Percentiles rank a stretch among this genome's conserved stretches.
These are phyloP conservation scores for Larimichthys crocea DNA, from an alignment of 2,113 vertebrate genomes.

Conservation along the genomic window DNA sequence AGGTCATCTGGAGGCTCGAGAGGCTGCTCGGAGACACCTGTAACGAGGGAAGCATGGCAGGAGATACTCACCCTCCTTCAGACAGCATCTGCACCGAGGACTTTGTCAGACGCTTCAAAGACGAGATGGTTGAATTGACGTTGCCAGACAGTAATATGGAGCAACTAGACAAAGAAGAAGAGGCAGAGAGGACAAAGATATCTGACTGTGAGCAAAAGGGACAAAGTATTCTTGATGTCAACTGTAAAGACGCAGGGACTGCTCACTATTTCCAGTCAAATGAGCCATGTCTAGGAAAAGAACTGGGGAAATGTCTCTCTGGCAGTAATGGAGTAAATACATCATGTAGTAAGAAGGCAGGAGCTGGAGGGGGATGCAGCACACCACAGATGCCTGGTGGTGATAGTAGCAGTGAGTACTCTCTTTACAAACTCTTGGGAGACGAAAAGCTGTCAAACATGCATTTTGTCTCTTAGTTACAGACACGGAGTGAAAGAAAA, in stretches of 20 bases:
- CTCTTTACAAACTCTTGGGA: neutral
- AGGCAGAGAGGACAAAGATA: conserved; percentile 2
- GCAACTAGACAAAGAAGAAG: conserved; percentile 24
- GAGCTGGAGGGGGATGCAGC: conserved; percentile 19
- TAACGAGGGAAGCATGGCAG: conserved; percentile 10
- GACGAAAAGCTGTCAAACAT: conserved; percentile 11
- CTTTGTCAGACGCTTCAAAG: conserved; percentile 78
- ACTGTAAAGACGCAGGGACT: neutral
- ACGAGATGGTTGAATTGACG: conserved; percentile 77
- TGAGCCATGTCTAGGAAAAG: neutral
- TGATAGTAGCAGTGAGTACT: conserved; percentile 44
- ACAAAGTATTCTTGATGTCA: neutral
- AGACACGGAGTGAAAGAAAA: neutral
- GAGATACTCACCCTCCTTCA: conserved; percentile 56
- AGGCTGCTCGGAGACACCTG: conserved; percentile 70
- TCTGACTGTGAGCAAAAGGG: conserved; percentile 30
- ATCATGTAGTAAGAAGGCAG: conserved; percentile 1
- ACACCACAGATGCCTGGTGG: conserved; percentile 4
- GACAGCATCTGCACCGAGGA: conserved; percentile 87
- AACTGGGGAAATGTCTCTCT: conserved; percentile 11
- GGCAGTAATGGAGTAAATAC: conserved; percentile 23
- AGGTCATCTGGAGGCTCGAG: conserved; percentile 77
- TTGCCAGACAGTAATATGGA: conserved; percentile 9
- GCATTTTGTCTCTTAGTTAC: too few species aligned
- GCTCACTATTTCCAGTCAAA: neutral